Percentiles rank a stretch among this genome's conserved stretches.
Evolutionary conservation across 2,888 invertebrate species (phyloP).

Genomic region (Phymatocera aterrima): DNA sequence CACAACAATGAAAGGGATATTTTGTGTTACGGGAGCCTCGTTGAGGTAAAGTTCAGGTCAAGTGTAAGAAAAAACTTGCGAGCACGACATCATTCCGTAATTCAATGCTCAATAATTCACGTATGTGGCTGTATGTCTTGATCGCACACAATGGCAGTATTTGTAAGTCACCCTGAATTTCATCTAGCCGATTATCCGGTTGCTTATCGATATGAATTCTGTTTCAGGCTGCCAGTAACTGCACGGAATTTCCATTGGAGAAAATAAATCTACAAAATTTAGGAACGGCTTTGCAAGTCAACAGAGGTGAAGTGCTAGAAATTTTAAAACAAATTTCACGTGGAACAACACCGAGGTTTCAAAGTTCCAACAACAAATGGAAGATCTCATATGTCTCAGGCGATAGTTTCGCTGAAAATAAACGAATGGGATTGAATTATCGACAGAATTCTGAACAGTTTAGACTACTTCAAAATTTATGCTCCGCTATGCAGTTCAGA

Average conservation of each 20-base stretch:
- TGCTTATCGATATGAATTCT: conserved; percentile 10
- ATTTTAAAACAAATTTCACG: conserved; percentile 58
- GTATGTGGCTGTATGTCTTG: not conserved
- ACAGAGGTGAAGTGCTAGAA: conserved; percentile 56
- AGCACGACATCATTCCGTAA: not conserved
- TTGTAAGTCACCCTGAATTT: not conserved
- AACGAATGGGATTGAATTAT: conserved; percentile 58
- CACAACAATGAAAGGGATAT: conserved; percentile 56
- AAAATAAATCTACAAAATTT: conserved; percentile 59
- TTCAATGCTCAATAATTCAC: not conserved
- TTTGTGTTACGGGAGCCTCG: conserved; percentile 61
- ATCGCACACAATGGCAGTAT: not conserved
- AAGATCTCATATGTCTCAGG: conserved; percentile 69
- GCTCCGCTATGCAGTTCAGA: conserved; percentile 60
- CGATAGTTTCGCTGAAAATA: conserved; percentile 67
- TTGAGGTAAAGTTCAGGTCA: conserved; percentile 58
- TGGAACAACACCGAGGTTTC: conserved; percentile 54
- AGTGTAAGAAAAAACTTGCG: not conserved
- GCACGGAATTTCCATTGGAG: conserved; percentile 59
- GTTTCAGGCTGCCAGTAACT: conserved; percentile 64
- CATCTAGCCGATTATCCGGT: not conserved
- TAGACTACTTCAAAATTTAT: conserved; percentile 57
- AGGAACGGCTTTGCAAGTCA: conserved; percentile 55
- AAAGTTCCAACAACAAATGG: conserved; percentile 63
- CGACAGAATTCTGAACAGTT: conserved; percentile 56